Conservation (phyloP, 2,797 vertebrate genomes). For the Lateolabrax maculatus region DNA sequence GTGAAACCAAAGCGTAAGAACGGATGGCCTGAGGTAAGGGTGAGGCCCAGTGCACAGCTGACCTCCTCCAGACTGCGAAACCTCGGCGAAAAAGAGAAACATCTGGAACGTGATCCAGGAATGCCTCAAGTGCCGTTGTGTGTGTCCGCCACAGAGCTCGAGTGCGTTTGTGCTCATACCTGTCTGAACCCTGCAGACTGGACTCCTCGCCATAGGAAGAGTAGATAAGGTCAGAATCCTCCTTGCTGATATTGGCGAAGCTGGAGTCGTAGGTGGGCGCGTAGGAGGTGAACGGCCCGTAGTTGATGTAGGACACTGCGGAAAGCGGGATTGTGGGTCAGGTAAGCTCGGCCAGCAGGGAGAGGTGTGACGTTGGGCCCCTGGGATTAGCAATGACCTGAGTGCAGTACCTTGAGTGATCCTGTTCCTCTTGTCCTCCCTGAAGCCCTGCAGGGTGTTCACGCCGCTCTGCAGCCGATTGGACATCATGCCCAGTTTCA, state of each 20-base stretch:
- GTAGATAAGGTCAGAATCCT: slow-evolving; percentile 95
- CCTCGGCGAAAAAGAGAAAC: slow-evolving; percentile 33
- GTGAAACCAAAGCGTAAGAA: not conserved
- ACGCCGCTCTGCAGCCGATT: slow-evolving; percentile 94
- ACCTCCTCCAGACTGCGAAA: slow-evolving; percentile 22
- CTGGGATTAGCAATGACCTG: not conserved
- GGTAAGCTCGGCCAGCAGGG: not conserved
- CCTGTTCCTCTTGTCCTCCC: slow-evolving; percentile 98
- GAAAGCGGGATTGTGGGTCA: not conserved
- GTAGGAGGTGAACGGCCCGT: slow-evolving; percentile 95
- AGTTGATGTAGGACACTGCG: slow-evolving; percentile 96
- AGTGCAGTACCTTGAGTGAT: slow-evolving; percentile 90
- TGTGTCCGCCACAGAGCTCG: not conserved
- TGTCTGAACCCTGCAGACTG: slow-evolving; percentile 88
- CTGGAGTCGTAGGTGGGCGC: slow-evolving; percentile 97
- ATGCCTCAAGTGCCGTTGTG: slow-evolving; percentile 49
- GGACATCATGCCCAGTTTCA: slow-evolving; percentile 94
- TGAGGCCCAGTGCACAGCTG: not conserved
- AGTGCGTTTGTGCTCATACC: slow-evolving; percentile 80
- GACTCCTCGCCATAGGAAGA: slow-evolving; percentile 93
- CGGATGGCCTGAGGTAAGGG: not conserved
- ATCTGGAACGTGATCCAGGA: slow-evolving; percentile 64
- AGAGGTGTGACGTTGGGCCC: not conserved
- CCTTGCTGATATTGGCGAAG: slow-evolving; percentile 96
- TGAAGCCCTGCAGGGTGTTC: slow-evolving; percentile 95